Base-by-base conservation (phyloP, 2,888 invertebrate species). In the Clitarchus hookeri region DNA sequence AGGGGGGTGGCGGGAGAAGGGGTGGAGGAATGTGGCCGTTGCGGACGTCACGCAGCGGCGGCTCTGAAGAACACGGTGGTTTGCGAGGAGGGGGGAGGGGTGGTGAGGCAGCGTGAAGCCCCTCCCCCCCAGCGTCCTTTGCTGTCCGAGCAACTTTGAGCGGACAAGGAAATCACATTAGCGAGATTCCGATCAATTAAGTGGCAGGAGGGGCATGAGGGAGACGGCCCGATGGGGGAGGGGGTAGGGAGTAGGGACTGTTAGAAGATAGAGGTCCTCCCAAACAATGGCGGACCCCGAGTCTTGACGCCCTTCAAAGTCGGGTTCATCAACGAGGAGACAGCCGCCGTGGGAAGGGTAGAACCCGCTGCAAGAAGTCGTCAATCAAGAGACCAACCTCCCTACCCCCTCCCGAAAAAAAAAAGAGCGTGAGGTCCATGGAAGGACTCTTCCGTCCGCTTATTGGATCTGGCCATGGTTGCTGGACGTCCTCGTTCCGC, bases 161-260 rank as follows among this genome's bases (percentile, higher is more conserved):
- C 65, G 23, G 65, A 65, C 65, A 65, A 65, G 65, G 65, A 65
- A 65, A 65, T 65, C 65, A 65, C 65, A 65, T 65, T 65, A 65
- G 65, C 65, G 65, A 65, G 65, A 65, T 65, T 65, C 65, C 65
- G 65, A 65, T 65, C 65, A 65, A 65, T 65, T 65, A 48, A 48
- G 48, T 16, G 65, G 19, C 8, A 12, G 65, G 65, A 23, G 65
- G 11, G n/a, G 65, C 1, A 65, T 65, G 23, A 2, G n/a, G 16
- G 65, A 6, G 53, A 19, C 13, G 3, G 53, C 4, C 19, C 53
- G 8, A 53, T 0, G 53, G 3, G 53, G 53, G 8, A 8, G 16
- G 65, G 19, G 65, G n/a, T n/a, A n/a, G n/a, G n/a, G n/a, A n/a
- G n/a, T n/a, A n/a, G n/a, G n/a, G n/a, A n/a, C 11, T n/a, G 65